These are phyloP conservation scores for Cebidichthys violaceus DNA, from an alignment of 2,113 vertebrate genomes.

Conservation along the genomic window DNA sequence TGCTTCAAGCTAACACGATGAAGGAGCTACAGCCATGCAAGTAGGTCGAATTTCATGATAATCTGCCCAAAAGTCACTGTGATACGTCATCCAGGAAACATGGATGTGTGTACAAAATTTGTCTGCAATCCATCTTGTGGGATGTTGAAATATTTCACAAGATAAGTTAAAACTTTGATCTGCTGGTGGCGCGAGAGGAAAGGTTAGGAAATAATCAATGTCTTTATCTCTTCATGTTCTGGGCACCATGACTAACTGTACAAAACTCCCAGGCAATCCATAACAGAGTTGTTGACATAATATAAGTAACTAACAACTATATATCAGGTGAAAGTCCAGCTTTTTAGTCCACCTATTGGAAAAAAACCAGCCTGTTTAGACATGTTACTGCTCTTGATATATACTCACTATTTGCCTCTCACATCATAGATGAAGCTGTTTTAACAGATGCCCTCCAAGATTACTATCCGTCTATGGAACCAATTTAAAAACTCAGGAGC, in stretches of 20 bases:
- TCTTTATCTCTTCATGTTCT: not conserved
- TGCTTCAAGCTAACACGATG: not conserved
- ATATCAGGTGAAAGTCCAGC: not conserved
- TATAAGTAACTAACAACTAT: not conserved
- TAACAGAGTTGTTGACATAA: not conserved
- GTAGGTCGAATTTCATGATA: not conserved
- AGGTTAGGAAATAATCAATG: not conserved
- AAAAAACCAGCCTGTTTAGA: not conserved
- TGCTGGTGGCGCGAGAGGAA: not conserved
- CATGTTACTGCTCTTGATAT: not conserved
- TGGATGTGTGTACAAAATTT: not conserved
- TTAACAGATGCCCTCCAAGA: conserved; percentile 23
- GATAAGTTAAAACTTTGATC: not conserved
- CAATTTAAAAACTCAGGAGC: conserved; percentile 32
- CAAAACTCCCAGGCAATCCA: not conserved
- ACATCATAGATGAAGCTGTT: conserved; percentile 29
- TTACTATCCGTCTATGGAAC: conserved; percentile 24
- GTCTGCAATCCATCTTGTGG: not conserved
- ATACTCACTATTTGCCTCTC: conserved; percentile 12
- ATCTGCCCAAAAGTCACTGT: not conserved
- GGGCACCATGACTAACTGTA: not conserved
- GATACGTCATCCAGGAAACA: not conserved
- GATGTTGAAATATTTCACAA: not conserved
- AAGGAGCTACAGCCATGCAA: not conserved
- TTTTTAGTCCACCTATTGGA: not conserved